These are phyloP conservation scores for Pachyrhynchus sulphureomaculatus DNA, from an alignment of 1,140 invertebrate species.

Conservation along the genomic window DNA sequence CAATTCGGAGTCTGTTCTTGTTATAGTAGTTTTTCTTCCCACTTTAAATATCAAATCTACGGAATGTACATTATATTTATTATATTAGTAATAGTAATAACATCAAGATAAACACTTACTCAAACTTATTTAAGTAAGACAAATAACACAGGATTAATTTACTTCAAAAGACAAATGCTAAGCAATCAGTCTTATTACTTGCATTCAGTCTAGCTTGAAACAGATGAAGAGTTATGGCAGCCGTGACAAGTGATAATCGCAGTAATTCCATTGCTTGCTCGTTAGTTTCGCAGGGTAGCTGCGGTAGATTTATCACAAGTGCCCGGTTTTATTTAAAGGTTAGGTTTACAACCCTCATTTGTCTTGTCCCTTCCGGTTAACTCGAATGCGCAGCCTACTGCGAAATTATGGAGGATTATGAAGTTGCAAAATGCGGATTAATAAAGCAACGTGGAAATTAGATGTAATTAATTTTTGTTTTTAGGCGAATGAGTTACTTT, in stretches of 20 bases:
- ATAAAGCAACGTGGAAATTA: neutral
- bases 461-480: conserved; percentile 2
- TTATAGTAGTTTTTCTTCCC: too few relatives aligned
- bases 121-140: neutral
- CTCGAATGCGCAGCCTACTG: neutral
- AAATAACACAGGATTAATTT: neutral
- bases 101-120: too few relatives aligned
- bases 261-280: conserved; percentile 33
- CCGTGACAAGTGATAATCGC: conserved; percentile 35
- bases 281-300: conserved; percentile 24
- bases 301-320: conserved; percentile 31
- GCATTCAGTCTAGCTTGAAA: conserved; percentile 26
- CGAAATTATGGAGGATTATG: conserved; percentile 2
- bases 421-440: conserved; percentile 3
- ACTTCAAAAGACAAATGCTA: neutral
- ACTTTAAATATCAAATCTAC: too few relatives aligned
- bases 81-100: too few relatives aligned
- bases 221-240: conserved; percentile 34
- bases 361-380: conserved; percentile 15
- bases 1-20: too few relatives aligned
- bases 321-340: conserved; percentile 30
- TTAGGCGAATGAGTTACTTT: neutral
- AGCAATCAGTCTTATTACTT: conserved; percentile 22
- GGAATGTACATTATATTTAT: too few relatives aligned
- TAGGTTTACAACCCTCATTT: conserved; percentile 30